Percentiles rank a stretch among this genome's conserved stretches.
Conservation (phyloP, 2,113 vertebrate species). For the Tragulus kanchil region DNA sequence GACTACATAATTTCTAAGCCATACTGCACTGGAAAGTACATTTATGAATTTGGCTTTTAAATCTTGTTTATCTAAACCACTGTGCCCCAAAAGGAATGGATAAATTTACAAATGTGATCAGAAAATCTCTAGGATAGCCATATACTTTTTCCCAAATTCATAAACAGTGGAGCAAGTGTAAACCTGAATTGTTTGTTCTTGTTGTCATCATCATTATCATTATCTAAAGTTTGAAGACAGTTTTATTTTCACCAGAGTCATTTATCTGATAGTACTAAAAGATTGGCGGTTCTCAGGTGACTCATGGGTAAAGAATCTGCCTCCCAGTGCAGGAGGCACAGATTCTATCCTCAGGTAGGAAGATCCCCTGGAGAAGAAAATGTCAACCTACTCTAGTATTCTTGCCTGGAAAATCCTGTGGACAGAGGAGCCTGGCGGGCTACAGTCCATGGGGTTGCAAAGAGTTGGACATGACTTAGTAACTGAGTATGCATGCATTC, state of each 20-base stretch:
- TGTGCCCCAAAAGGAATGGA: background rate
- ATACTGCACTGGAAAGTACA: background rate
- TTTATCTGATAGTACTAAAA: background rate
- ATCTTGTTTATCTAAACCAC: slow-evolving; percentile 24
- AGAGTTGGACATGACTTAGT: background rate
- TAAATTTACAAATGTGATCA: background rate
- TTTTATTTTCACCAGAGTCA: background rate
- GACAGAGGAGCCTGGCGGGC: background rate
- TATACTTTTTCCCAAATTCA: background rate
- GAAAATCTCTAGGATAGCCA: background rate
- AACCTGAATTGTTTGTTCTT: background rate
- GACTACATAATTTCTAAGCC: slow-evolving; percentile 48
- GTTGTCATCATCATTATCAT: background rate
- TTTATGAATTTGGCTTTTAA: slow-evolving; percentile 42
- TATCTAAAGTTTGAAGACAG: background rate
- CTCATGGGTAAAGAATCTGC: background rate
- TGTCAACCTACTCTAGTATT: background rate
- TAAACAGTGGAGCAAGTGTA: background rate
- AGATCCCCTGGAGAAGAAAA: background rate
- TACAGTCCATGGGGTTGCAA: background rate
- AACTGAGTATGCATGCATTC: background rate
- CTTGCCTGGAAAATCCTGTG: background rate
- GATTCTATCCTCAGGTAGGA: accelerated
- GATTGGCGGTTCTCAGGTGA: background rate
- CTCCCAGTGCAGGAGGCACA: accelerated